Percentiles rank a stretch among this genome's conserved stretches.
Evolutionary conservation across 1,140 invertebrate species (phyloP).

Genomic region (Lineus longissimus): DNA sequence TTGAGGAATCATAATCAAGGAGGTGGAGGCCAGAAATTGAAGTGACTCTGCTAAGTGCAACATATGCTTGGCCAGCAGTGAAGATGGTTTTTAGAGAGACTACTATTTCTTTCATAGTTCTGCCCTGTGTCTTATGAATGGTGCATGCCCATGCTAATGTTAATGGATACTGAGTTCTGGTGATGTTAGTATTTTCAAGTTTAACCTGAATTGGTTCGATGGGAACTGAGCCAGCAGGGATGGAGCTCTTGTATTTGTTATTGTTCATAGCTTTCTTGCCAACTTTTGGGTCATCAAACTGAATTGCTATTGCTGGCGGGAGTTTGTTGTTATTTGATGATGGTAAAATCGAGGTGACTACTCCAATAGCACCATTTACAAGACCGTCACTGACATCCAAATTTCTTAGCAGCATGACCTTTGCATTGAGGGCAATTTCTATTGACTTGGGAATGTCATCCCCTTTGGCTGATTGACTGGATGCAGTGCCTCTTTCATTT

Average conservation of each 20-base stretch:
- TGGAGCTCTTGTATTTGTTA: not conserved
- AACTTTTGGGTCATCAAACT: slow-evolving; percentile 13
- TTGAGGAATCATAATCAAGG: slow-evolving; percentile 5
- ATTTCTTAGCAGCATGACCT: slow-evolving; percentile 17
- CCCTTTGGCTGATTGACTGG: not conserved
- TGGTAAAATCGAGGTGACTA: not conserved
- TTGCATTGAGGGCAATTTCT: not conserved
- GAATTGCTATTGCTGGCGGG: not conserved
- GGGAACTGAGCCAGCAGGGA: not conserved
- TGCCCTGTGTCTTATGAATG: slow-evolving; percentile 22
- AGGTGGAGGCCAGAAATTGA: slow-evolving; percentile 7
- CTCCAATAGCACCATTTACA: slow-evolving; percentile 12
- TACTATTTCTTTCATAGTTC: slow-evolving; percentile 12
- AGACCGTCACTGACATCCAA: slow-evolving; percentile 14
- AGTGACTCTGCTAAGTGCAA: slow-evolving; percentile 13
- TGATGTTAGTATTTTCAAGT: not conserved
- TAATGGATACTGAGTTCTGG: slow-evolving; percentile 13
- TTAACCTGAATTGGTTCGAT: not conserved
- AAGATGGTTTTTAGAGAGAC: slow-evolving; percentile 14
- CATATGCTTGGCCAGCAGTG: slow-evolving; percentile 13
- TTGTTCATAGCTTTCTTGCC: not conserved
- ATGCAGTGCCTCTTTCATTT: not conserved
- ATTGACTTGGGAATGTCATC: not conserved
- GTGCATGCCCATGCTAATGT: slow-evolving; percentile 15
- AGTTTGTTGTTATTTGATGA: not conserved